A percentile compares a stretch with the other conserved stretches of the same genome.
phyloP scores from a whole-genome alignment of 2,888 invertebrate genomes.

The Cinara cedri region DNA sequence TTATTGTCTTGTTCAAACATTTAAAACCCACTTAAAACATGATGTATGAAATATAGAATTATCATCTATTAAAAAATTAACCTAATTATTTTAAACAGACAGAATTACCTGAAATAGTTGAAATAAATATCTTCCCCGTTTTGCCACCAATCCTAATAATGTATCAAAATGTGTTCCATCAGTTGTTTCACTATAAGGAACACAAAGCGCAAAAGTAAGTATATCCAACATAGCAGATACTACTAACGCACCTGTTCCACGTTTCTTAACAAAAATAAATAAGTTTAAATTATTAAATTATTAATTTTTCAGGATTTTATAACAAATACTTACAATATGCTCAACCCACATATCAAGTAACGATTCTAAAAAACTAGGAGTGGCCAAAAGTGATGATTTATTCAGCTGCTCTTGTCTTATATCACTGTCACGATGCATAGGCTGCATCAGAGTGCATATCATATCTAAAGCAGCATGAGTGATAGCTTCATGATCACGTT shows the following conservation, averaged over 20 bases:
- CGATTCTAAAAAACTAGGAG: constrained; percentile 88
- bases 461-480: constrained; percentile 97
- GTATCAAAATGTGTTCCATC: constrained; percentile 95
- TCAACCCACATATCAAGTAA: constrained; percentile 92
- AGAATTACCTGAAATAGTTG: constrained; percentile 82
- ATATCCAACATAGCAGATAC: constrained; percentile 98
- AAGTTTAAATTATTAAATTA: constrained; percentile 12
- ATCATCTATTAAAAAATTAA: background rate
- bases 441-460: constrained; percentile 97
- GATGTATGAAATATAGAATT: too few species aligned
- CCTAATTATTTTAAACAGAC: background rate
- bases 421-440: constrained; percentile 96
- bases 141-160: constrained; percentile 90
- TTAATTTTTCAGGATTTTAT: background rate
- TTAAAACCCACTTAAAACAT: background rate
- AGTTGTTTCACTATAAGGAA: constrained; percentile 98
- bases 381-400: constrained; percentile 92
- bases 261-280: constrained; percentile 68
- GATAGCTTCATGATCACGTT: constrained; percentile 85
- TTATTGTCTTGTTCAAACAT: background rate
- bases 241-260: constrained; percentile 92
- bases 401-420: constrained; percentile 96
- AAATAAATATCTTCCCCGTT: constrained; percentile 87
- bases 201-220: constrained; percentile 95
- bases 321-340: constrained; percentile 78